A percentile compares a stretch with the other conserved stretches of the same genome.
Conservation (phyloP, 2,797 vertebrate species). For the Dipus sagitta region DNA sequence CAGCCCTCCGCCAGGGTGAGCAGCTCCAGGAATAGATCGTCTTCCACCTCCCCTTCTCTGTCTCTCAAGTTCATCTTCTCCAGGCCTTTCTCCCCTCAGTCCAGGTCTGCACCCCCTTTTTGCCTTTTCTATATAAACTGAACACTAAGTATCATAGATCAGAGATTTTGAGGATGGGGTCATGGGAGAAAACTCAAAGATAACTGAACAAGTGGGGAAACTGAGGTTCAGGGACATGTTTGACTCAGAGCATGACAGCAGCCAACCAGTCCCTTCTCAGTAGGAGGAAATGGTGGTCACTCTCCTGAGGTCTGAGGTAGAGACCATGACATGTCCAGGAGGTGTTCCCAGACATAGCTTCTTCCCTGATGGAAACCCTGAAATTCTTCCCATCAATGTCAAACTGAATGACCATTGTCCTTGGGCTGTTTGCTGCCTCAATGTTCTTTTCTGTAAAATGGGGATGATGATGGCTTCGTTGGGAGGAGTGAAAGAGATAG, state of each 20-base stretch:
- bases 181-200: conserved; percentile 29
- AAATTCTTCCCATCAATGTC: neutral
- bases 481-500: neutral
- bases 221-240: neutral
- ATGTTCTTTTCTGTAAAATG: neutral
- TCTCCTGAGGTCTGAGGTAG: neutral
- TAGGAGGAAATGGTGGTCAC: neutral
- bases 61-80: neutral
- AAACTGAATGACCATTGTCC: neutral
- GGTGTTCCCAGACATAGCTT: neutral
- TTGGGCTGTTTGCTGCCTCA: neutral
- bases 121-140: neutral
- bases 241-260: neutral
- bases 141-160: neutral
- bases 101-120: neutral
- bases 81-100: neutral
- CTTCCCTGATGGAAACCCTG: neutral
- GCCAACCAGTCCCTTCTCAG: too few species aligned
- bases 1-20: neutral
- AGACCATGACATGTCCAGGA: neutral
- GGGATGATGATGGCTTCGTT: too few species aligned
- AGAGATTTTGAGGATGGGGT: neutral
- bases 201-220: neutral
- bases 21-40: fast-evolving
- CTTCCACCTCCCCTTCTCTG: neutral